Conservation (phyloP, 1,140 invertebrate species). For the Hormaphis cornu region DNA sequence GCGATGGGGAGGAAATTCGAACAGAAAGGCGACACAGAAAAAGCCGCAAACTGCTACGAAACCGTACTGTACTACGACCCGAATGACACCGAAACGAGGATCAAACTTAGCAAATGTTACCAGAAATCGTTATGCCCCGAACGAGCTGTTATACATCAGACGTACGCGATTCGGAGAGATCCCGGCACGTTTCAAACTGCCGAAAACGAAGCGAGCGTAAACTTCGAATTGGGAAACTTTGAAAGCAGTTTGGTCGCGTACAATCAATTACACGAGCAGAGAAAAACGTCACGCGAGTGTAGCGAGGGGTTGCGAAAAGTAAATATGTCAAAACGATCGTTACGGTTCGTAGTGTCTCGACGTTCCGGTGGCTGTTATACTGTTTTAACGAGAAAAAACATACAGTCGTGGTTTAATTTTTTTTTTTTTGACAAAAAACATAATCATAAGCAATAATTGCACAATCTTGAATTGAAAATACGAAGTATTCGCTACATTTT, state of each 20-base stretch:
- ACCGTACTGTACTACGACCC: background rate
- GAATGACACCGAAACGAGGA: background rate
- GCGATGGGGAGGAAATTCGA: background rate
- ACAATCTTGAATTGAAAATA: too few species aligned
- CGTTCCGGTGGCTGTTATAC: too few species aligned
- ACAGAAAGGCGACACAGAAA: background rate
- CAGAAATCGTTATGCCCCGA: background rate
- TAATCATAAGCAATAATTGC: too few species aligned
- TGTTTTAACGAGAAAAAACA: too few species aligned
- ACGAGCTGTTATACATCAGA: background rate
- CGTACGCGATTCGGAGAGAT: background rate
- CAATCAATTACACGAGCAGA: background rate
- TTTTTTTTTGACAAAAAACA: too few species aligned
- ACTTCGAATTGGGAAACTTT: slow-evolving; percentile 14
- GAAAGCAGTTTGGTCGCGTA: background rate
- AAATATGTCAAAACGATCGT: background rate
- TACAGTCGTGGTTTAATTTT: too few species aligned
- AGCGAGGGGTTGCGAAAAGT: background rate
- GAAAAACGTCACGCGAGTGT: background rate
- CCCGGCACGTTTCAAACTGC: background rate
- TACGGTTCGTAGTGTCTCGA: too few species aligned
- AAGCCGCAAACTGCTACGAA: slow-evolving; percentile 3
- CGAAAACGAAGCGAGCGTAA: background rate
- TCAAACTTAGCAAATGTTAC: slow-evolving; percentile 4
- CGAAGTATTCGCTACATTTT: too few species aligned